A percentile compares a stretch with the other conserved stretches of the same genome.
phyloP scores from a whole-genome alignment of 2,113 vertebrate genomes.

The Podiceps cristatus region DNA sequence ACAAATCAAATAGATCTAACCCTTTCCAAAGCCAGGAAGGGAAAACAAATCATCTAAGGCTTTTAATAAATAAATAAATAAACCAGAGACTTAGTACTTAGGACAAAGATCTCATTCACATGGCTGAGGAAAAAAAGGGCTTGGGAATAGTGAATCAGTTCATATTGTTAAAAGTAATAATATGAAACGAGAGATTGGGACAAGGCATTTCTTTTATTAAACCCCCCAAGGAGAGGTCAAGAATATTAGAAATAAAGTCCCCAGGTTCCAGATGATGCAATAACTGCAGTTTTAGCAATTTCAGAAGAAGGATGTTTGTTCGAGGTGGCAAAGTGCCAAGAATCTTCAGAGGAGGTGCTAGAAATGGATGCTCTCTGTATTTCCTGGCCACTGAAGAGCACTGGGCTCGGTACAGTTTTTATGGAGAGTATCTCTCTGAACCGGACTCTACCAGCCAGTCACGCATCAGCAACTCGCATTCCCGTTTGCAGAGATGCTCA shows the following conservation, averaged over 20 bases:
- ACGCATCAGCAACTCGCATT: fast-evolving
- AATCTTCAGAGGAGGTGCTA: background rate
- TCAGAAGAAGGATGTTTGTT: conserved; percentile 1
- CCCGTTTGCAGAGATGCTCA: background rate
- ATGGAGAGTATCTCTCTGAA: background rate
- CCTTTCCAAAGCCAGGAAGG: background rate
- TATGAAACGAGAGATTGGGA: background rate
- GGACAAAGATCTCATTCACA: background rate
- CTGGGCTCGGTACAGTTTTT: background rate
- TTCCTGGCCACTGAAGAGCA: background rate
- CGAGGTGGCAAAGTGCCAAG: background rate
- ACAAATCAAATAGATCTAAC: background rate
- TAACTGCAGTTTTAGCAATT: background rate
- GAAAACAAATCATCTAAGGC: background rate
- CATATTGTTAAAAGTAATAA: background rate
- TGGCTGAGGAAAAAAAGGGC: background rate
- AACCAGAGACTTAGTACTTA: background rate
- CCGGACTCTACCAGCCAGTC: background rate
- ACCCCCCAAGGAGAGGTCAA: conserved; percentile 9
- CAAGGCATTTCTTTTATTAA: background rate
- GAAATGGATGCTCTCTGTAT: background rate
- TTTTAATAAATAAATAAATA: background rate
- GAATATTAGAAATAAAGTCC: conserved; percentile 41
- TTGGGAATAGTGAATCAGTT: background rate
- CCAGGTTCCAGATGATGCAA: background rate